Evolutionary conservation across 2,888 invertebrate species (phyloP), one percentile per base, ranked within the genome.

Genomic region (Sicus ferrugineus): DNA sequence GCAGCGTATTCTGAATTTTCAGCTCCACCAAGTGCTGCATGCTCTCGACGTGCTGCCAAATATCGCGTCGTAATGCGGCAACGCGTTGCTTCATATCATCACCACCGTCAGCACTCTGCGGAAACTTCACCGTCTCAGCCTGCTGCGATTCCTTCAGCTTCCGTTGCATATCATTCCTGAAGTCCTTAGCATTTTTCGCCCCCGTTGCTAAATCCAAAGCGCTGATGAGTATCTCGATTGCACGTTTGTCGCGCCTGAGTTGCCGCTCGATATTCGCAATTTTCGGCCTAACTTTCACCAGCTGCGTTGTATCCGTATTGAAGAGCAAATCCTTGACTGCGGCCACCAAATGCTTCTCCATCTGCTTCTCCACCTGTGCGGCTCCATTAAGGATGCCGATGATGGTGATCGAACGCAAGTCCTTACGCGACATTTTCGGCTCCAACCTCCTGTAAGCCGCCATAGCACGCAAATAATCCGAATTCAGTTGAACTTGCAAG

Each of bases 361-460:
- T 82, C 48, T 77, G 75, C 52, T 81, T 74, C 70, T 85, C 83
- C 0, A 81, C 79, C 69, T 81, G 76, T 16, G 79, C 73, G 2
- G 83, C 82, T 0, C 85, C 85, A 58, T 84, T 80, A 0, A 85
- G 69, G 23, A 85, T 70, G 0, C 84, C 85, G 3, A 85, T 73
- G 0, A 80, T 78, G 1, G 81, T 81, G 6, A 85, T 68, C 0
- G 80, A 79, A 21, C 77, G 77, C 19, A 85, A 67, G 56, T 85
- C 84, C 56, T 81, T 72, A 2, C 76, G 77, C 2, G 82, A 72
- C 56, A 82, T 68, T 62, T 76, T 80, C 2, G 78, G 73, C 72
- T 83, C 79, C 21, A 85, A 67, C 28, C 79, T 76, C 3, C 78
- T 80, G 70, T 82, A 82, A n/a, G 81, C 82, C 7, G 75, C 68